Percentiles rank a stretch among this genome's conserved stretches.
Conservation (phyloP, 2,797 vertebrate species). For the Schizopygopsis pylzovi region DNA sequence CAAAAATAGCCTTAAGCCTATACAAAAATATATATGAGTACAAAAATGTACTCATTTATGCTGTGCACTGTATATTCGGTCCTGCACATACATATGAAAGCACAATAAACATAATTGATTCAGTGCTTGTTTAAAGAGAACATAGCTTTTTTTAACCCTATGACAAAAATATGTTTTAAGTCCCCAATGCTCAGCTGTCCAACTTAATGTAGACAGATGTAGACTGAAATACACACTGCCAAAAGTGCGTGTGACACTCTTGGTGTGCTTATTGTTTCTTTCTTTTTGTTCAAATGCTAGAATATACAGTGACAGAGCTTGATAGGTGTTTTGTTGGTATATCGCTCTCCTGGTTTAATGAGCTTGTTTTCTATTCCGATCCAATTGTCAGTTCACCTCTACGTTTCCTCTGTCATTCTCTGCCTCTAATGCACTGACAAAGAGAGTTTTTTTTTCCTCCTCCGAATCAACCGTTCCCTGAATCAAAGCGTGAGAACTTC, state of each 20-base stretch:
- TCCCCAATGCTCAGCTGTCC: conserved; percentile 35
- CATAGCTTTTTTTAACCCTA: conserved; percentile 29
- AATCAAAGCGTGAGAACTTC: conserved; percentile 72
- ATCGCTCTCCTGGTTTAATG: conserved; percentile 80
- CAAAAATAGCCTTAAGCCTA: too few species aligned
- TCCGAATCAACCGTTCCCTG: conserved; percentile 54
- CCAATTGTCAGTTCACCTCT: conserved; percentile 57
- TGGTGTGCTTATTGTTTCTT: conserved; percentile 51
- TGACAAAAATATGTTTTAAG: conserved; percentile 38
- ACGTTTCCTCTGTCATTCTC: conserved; percentile 59
- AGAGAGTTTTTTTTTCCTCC: conserved; percentile 24
- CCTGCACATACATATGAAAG: conserved; percentile 26
- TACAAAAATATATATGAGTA: too few species aligned
- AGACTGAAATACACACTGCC: conserved; percentile 50
- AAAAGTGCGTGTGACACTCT: conserved; percentile 48
- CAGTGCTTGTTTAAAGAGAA: conserved; percentile 30
- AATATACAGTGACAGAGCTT: conserved; percentile 76
- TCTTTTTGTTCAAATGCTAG: conserved; percentile 57
- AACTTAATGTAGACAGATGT: conserved; percentile 37
- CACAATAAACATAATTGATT: conserved; percentile 35
- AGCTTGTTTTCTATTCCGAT: conserved; percentile 76
- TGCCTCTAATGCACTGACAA: conserved; percentile 46
- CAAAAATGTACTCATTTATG: too few species aligned
- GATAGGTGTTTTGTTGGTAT: conserved; percentile 79
- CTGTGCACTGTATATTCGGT: too few species aligned